Percentiles rank a stretch among this genome's conserved stretches.
phyloP scores from a whole-genome alignment of 1,140 invertebrate species.

The Venustaconcha ellipsiformis region DNA sequence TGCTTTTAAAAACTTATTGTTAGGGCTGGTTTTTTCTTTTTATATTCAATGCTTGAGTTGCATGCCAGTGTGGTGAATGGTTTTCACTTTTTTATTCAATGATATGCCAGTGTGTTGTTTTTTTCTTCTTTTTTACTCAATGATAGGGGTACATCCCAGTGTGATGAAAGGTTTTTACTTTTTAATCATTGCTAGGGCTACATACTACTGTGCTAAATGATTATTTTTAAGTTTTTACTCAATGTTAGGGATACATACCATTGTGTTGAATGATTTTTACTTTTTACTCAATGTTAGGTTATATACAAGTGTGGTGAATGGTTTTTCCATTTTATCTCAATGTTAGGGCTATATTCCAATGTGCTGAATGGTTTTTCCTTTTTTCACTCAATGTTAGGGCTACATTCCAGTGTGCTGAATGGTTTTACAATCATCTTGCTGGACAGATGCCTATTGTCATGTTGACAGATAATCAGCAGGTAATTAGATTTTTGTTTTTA shows the following conservation, averaged over 20 bases:
- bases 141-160: constrained; percentile 53
- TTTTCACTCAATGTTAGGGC: constrained; percentile 30
- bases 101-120: constrained; percentile 56
- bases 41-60: constrained; percentile 35
- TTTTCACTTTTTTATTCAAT: constrained; percentile 30
- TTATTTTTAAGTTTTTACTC: too few relatives aligned
- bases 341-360: neutral
- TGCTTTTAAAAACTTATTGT: neutral
- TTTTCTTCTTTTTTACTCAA: constrained; percentile 26
- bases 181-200: too few relatives aligned
- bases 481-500: constrained; percentile 19
- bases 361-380: neutral
- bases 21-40: constrained; percentile 57
- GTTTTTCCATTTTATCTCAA: neutral
- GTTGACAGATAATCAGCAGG: constrained; percentile 57
- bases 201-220: too few relatives aligned
- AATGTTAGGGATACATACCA: too few relatives aligned
- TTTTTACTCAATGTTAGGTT: neutral
- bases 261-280: too few relatives aligned
- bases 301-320: neutral
- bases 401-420: constrained; percentile 56
- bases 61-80: constrained; percentile 57
- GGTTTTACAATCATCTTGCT: constrained; percentile 63
- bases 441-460: constrained; percentile 63
- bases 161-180: constrained; percentile 53